phyloP scores from a whole-genome alignment of 2,797 vertebrate genomes.

The Scolopax bukidnonensis region DNA sequence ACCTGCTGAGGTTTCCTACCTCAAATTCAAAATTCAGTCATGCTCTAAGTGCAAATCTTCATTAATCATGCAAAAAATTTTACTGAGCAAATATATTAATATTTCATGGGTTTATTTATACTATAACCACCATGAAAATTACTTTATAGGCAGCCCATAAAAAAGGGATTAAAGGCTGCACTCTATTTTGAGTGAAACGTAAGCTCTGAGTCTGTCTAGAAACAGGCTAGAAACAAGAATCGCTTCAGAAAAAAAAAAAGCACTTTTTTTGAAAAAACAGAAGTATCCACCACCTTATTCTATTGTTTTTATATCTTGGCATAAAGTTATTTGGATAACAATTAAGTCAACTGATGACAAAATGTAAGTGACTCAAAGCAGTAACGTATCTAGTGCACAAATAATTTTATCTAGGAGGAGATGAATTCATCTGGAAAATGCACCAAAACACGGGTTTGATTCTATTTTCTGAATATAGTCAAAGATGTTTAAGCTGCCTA shows the following conservation, averaged over 20 bases:
- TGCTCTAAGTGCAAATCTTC: not conserved
- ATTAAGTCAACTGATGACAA: not conserved
- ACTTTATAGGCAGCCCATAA: not conserved
- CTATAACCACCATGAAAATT: not conserved
- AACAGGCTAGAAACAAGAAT: not conserved
- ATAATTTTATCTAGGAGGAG: not conserved
- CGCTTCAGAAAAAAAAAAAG: not conserved
- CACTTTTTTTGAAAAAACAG: not conserved
- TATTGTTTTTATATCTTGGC: not conserved
- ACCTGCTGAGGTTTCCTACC: not conserved
- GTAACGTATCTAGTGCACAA: accelerated
- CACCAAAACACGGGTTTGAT: not conserved
- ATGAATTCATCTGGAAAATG: not conserved
- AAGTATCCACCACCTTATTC: not conserved
- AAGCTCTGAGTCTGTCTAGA: not conserved
- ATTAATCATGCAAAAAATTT: not conserved
- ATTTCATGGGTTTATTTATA: constrained; percentile 22
- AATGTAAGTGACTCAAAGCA: not conserved
- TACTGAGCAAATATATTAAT: constrained; percentile 1
- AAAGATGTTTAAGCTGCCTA: not conserved
- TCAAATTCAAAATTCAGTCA: not conserved
- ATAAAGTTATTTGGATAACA: not conserved
- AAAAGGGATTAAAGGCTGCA: not conserved
- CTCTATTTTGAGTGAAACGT: not conserved
- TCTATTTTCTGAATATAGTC: not conserved